Conservation (phyloP, 2,113 vertebrate species). For the Marcusenius ussheri region DNA sequence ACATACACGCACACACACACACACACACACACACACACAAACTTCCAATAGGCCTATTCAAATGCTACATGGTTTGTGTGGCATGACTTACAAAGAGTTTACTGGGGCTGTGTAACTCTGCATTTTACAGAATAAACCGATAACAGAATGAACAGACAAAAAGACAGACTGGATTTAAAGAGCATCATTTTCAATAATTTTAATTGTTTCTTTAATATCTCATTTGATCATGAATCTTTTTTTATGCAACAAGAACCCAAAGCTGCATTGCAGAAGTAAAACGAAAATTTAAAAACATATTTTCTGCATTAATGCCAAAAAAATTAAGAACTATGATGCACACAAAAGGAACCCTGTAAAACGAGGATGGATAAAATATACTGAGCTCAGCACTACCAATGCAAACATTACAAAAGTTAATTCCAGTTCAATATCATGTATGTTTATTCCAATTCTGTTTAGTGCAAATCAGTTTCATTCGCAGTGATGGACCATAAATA, state of each 20-base stretch:
- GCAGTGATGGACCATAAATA: neutral
- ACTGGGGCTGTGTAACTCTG: neutral
- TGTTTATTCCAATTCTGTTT: neutral
- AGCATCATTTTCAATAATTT: neutral
- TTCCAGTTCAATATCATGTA: neutral
- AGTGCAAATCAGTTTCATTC: neutral
- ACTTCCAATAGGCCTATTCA: neutral
- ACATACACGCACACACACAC: neutral
- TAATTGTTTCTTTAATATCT: neutral
- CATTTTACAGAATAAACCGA: neutral
- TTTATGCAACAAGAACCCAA: neutral
- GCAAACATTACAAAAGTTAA: neutral
- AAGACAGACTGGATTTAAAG: neutral
- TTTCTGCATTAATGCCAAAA: neutral
- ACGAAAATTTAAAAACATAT: neutral
- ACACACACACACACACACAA: neutral
- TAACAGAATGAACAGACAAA: neutral
- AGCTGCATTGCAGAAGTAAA: neutral
- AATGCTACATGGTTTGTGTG: neutral
- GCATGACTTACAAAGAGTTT: neutral
- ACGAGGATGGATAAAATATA: neutral
- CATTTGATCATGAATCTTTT: neutral
- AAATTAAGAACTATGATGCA: neutral
- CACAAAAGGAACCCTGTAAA: neutral
- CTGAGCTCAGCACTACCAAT: neutral